A percentile compares a stretch with the other conserved stretches of the same genome.
phyloP scores from a whole-genome alignment of 2,888 invertebrate genomes.

The Ethmia dodecea region DNA sequence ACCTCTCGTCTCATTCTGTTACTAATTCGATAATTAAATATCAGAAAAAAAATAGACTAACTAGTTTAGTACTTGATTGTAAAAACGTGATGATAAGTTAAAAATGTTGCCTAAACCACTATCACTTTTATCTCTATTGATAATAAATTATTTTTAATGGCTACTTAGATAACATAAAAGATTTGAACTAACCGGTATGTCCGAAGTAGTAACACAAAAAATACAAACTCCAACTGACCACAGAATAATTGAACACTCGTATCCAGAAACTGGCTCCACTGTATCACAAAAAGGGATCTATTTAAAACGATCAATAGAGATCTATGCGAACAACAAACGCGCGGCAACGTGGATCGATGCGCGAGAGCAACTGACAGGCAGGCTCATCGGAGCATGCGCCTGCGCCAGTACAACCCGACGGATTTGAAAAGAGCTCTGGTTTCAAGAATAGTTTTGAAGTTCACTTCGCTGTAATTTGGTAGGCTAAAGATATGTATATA shows the following conservation, averaged over 20 bases:
- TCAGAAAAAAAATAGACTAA: no score
- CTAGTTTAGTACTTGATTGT: no score
- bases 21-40: no score
- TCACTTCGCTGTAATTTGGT: slow-evolving; percentile 20
- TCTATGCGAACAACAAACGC: slow-evolving; percentile 22
- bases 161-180: slow-evolving; percentile 27
- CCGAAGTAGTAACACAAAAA: slow-evolving; percentile 1
- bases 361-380: slow-evolving; percentile 64
- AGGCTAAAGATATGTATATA: slow-evolving; percentile 50
- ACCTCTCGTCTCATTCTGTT: slow-evolving; percentile 1
- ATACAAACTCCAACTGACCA: slow-evolving; percentile 10
- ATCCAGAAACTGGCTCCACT: slow-evolving; percentile 27
- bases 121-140: slow-evolving; percentile 52
- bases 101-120: slow-evolving; percentile 47
- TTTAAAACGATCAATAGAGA: slow-evolving; percentile 47
- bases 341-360: slow-evolving; percentile 53
- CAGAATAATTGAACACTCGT: slow-evolving; percentile 17
- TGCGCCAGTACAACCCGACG: slow-evolving; percentile 48
- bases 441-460: slow-evolving; percentile 10
- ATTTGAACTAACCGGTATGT: slow-evolving; percentile 23
- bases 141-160: slow-evolving; percentile 34
- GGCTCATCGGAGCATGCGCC: slow-evolving; percentile 56
- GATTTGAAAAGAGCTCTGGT: slow-evolving; percentile 31
- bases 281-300: slow-evolving; percentile 42
- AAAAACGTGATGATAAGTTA: no score